A percentile compares a stretch with the other conserved stretches of the same genome.
phyloP scores from a whole-genome alignment of 2,113 vertebrate species.

The Amphiprion percula region DNA sequence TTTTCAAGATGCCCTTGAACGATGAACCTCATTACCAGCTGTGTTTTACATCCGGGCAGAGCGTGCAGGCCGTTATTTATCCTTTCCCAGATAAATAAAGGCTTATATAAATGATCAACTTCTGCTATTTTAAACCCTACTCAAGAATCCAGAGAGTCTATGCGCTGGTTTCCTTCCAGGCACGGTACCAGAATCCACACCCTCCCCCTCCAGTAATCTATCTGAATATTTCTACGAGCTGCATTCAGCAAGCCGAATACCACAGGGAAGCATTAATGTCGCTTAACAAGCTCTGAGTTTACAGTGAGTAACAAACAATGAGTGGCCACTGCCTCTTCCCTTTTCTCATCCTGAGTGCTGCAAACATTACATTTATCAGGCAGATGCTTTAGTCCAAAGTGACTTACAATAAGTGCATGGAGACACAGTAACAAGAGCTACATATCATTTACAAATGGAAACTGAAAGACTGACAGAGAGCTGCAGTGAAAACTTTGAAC shows the following conservation, averaged over 20 bases:
- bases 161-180: conserved; percentile 28
- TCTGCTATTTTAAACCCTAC: conserved; percentile 35
- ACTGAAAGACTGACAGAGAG: too few relatives aligned
- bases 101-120: neutral
- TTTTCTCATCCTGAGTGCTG: conserved; percentile 3
- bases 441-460: too few relatives aligned
- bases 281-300: conserved; percentile 37
- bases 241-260: conserved; percentile 23
- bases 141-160: conserved; percentile 13
- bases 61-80: conserved; percentile 26
- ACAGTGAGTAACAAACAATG: conserved; percentile 25
- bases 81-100: conserved; percentile 27
- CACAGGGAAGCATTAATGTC: conserved; percentile 28
- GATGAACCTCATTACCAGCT: conserved; percentile 2
- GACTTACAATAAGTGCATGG: neutral
- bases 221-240: conserved; percentile 34
- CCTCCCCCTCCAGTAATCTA: conserved; percentile 26
- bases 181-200: conserved; percentile 14
- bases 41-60: neutral
- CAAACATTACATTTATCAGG: neutral
- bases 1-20: conserved; percentile 15
- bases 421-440: neutral
- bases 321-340: neutral
- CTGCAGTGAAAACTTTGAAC: neutral
- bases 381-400: neutral